phyloP scores from a whole-genome alignment of 2,113 vertebrate species.

The Chaetodon auriga region DNA sequence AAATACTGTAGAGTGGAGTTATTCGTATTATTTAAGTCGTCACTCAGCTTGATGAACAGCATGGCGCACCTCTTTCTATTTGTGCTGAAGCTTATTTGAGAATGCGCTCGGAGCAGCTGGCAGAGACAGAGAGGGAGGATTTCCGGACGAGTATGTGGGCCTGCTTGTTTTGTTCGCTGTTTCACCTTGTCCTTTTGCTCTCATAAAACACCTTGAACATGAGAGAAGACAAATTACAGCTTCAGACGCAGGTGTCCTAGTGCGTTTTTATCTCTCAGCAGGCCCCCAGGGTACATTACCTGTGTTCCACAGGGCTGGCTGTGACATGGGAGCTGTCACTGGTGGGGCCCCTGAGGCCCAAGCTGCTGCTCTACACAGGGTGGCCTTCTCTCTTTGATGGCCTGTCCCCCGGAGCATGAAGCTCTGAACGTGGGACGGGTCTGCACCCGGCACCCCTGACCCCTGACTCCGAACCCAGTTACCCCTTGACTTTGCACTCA shows the following conservation, averaged over 20 bases:
- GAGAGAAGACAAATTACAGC: conserved; percentile 86
- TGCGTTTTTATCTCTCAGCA: conserved; percentile 66
- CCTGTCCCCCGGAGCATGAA: conserved; percentile 68
- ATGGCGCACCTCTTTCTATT: conserved; percentile 23
- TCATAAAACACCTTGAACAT: conserved; percentile 86
- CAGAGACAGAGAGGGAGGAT: conserved; percentile 50
- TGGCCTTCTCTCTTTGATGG: conserved; percentile 70
- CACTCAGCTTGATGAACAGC: conserved; percentile 40
- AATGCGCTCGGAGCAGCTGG: conserved; percentile 31
- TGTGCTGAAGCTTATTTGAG: conserved; percentile 32
- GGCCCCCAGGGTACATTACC: conserved; percentile 74
- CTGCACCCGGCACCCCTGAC: conserved; percentile 61
- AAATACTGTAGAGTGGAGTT: conserved; percentile 24
- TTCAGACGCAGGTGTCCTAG: conserved; percentile 81
- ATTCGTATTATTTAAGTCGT: conserved; percentile 40
- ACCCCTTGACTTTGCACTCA: conserved; percentile 65
- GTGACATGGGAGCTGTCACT: conserved; percentile 80
- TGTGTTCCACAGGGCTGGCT: conserved; percentile 73
- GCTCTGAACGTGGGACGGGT: conserved; percentile 61
- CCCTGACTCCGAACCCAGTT: conserved; percentile 69
- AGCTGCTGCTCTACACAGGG: conserved; percentile 72
- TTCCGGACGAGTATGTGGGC: conserved; percentile 48
- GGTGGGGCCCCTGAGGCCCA: conserved; percentile 60
- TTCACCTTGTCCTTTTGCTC: conserved; percentile 83
- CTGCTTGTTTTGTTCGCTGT: conserved; percentile 74